Conservation (phyloP, 2,113 vertebrate genomes). For the Buteo buteo region DNA sequence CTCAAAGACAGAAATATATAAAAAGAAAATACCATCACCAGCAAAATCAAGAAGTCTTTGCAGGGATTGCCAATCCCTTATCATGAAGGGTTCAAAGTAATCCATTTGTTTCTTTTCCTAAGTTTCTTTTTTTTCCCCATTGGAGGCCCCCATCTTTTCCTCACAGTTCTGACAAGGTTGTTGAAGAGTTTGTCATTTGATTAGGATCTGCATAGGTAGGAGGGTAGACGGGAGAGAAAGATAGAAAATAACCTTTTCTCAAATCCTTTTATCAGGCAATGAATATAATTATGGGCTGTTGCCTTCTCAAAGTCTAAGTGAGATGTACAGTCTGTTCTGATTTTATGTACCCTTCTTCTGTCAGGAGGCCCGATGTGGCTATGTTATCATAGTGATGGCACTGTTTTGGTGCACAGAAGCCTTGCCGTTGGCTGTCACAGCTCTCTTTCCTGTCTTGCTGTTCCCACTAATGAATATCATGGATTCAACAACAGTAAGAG, state of each 20-base stretch:
- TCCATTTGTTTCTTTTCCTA: background rate
- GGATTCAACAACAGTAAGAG: slow-evolving; percentile 79
- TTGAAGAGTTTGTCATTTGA: background rate
- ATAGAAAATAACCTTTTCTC: background rate
- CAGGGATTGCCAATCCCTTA: background rate
- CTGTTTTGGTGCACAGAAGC: slow-evolving; percentile 91
- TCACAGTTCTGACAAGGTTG: background rate
- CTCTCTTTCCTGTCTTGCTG: slow-evolving; percentile 84
- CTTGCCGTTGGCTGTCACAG: slow-evolving; percentile 86
- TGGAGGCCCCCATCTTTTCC: background rate
- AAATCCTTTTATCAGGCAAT: background rate
- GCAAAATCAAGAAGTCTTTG: slow-evolving; percentile 4
- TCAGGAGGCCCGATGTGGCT: slow-evolving; percentile 85
- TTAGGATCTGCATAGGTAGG: background rate
- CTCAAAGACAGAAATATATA: background rate
- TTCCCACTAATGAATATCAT: slow-evolving; percentile 93
- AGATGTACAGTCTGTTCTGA: background rate
- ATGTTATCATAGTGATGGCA: slow-evolving; percentile 88
- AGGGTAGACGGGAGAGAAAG: background rate
- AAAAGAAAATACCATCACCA: background rate
- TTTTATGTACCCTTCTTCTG: background rate
- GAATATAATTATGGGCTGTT: background rate
- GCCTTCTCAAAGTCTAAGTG: background rate
- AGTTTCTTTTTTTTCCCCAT: background rate
- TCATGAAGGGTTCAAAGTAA: slow-evolving; percentile 7